phyloP scores from a whole-genome alignment of 2,888 invertebrate genomes.

The Rhaphigaster nebulosa region DNA sequence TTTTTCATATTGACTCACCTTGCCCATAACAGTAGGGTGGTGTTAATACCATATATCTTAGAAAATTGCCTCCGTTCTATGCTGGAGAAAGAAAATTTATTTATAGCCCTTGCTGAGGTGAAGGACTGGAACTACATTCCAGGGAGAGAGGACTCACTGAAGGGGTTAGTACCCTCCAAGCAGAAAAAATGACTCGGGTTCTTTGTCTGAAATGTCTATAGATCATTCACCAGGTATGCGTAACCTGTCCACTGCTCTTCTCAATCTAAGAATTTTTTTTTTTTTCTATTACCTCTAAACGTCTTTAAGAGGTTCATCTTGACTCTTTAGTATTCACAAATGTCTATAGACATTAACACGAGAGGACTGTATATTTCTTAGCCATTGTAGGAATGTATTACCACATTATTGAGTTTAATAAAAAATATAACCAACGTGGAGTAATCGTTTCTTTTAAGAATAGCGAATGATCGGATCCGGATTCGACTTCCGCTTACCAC shows the following conservation, averaged over 20 bases:
- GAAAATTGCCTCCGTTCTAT: neutral
- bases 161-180: slow-evolving; percentile 13
- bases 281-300: neutral
- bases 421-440: neutral
- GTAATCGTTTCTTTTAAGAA: neutral
- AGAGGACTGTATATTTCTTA: neutral
- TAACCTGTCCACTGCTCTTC: neutral
- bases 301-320: neutral
- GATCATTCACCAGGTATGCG: slow-evolving; percentile 19
- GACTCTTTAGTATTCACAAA: neutral
- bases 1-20: no score
- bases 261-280: neutral
- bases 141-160: neutral
- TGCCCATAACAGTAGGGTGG: neutral
- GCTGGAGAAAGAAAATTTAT: slow-evolving; percentile 17
- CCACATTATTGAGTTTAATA: neutral
- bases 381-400: neutral
- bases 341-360: neutral
- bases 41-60: neutral
- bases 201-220: slow-evolving; percentile 38
- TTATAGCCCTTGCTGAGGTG: neutral
- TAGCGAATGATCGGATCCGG: no score
- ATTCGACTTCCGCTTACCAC: no score
- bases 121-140: slow-evolving; percentile 38
- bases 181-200: slow-evolving; percentile 33